Percentiles rank a stretch among this genome's conserved stretches.
Evolutionary conservation across 1,140 invertebrate species (phyloP).

Genomic region (Lordiphosa stackelbergi): DNA sequence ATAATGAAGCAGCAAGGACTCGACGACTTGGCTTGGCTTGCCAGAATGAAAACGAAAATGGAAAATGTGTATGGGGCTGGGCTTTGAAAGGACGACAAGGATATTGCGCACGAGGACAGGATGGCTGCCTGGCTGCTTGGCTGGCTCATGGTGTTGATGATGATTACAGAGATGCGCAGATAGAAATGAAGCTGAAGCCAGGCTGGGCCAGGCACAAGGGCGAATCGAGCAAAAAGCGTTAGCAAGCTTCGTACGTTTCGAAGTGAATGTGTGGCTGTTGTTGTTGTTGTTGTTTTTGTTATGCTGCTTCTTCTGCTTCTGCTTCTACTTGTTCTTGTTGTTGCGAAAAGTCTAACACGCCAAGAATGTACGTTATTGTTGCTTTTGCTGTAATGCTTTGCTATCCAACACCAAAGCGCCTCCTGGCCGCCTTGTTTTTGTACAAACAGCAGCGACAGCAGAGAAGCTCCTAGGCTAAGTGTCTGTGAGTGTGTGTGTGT

Average conservation of each 20-base stretch:
- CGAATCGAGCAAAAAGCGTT: constrained; percentile 50
- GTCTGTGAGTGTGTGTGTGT: constrained; percentile 15
- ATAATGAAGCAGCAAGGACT: constrained; percentile 75
- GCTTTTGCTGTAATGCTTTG: constrained; percentile 49
- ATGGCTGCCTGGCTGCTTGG: constrained; percentile 54
- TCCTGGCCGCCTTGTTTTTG: constrained; percentile 14
- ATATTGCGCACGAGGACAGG: constrained; percentile 73
- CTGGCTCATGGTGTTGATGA: constrained; percentile 69
- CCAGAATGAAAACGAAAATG: constrained; percentile 74
- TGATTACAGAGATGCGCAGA: constrained; percentile 73
- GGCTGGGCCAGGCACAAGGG: constrained; percentile 34
- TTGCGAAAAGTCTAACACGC: constrained; percentile 66
- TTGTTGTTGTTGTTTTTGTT: constrained; percentile 24
- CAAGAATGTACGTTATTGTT: constrained; percentile 61
- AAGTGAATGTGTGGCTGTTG: constrained; percentile 19
- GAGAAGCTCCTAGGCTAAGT: constrained; percentile 41
- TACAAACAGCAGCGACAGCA: constrained; percentile 23
- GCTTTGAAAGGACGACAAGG: constrained; percentile 65
- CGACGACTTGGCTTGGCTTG: constrained; percentile 47
- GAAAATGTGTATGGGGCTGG: constrained; percentile 55
- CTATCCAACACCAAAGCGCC: constrained; percentile 16
- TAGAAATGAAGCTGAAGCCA: constrained; percentile 56
- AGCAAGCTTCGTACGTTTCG: constrained; percentile 24
- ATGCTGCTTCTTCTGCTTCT: constrained; percentile 6
- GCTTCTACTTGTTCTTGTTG: constrained; percentile 51